phyloP scores from a whole-genome alignment of 1,140 invertebrate species.

The Papilio dardanus region DNA sequence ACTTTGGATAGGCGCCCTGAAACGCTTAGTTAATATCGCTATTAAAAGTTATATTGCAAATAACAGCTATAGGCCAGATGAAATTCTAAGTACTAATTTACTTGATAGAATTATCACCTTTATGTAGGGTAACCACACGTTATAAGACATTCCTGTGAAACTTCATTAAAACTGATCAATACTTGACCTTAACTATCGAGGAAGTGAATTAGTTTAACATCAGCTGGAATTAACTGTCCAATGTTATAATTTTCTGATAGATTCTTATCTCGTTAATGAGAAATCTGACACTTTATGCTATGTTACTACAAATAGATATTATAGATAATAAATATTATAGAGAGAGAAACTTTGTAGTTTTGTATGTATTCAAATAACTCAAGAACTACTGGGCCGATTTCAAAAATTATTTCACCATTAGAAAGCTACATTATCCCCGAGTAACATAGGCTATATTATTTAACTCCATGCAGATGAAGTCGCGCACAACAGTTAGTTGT shows the following conservation, averaged over 20 bases:
- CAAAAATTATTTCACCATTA: no score
- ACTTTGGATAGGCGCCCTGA: no score
- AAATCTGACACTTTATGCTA: background rate
- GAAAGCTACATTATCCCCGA: no score
- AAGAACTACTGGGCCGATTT: no score
- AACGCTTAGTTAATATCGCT: no score
- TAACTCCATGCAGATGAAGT: no score
- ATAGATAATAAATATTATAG: no score
- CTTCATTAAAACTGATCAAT: constrained; percentile 19
- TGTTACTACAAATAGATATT: background rate
- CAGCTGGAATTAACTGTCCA: background rate
- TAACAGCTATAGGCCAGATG: background rate
- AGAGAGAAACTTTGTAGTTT: no score
- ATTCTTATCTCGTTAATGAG: constrained; percentile 10
- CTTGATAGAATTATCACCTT: background rate
- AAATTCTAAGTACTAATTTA: background rate
- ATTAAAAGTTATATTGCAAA: no score
- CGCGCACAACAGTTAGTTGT: no score
- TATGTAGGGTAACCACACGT: constrained; percentile 23
- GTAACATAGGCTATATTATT: no score
- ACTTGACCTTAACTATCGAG: constrained; percentile 1
- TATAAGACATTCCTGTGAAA: background rate
- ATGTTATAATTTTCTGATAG: background rate
- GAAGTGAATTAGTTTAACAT: constrained; percentile 4
- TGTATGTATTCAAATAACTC: no score